Percentiles rank a stretch among this genome's conserved stretches.
phyloP scores from a whole-genome alignment of 2,113 vertebrate species.

The Microcebus murinus region DNA sequence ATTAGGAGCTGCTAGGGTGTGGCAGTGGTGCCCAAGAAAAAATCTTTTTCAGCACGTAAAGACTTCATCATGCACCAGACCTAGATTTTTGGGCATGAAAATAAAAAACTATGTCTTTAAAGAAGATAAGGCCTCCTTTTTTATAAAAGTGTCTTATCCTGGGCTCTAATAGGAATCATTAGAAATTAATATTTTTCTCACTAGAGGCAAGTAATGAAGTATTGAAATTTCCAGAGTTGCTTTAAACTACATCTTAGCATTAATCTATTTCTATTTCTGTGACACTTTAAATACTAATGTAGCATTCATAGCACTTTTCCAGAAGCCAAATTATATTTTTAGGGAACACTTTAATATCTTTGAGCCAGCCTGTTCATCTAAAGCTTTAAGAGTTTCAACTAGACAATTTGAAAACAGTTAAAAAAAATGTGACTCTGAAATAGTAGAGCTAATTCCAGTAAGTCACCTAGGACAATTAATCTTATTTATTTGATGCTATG shows the following conservation, averaged over 20 bases:
- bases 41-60: neutral
- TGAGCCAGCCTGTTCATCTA: neutral
- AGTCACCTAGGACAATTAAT: neutral
- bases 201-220: neutral
- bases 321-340: neutral
- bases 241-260: slow-evolving; percentile 13
- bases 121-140: neutral
- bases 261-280: neutral
- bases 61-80: neutral
- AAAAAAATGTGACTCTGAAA: neutral
- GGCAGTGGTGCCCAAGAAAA: neutral
- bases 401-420: neutral
- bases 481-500: slow-evolving; percentile 15
- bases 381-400: neutral
- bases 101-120: neutral
- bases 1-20: neutral
- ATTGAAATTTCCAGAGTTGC: neutral
- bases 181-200: neutral
- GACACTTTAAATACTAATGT: neutral
- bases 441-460: slow-evolving; percentile 4
- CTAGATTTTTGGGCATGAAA: neutral
- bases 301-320: neutral
- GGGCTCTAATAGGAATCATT: neutral
- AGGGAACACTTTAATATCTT: neutral
- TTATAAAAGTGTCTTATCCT: neutral